Evolutionary conservation across 2,797 vertebrate species (phyloP), one percentile per base, ranked within the genome.

Genomic region (Catamblyrhynchus diadema): DNA sequence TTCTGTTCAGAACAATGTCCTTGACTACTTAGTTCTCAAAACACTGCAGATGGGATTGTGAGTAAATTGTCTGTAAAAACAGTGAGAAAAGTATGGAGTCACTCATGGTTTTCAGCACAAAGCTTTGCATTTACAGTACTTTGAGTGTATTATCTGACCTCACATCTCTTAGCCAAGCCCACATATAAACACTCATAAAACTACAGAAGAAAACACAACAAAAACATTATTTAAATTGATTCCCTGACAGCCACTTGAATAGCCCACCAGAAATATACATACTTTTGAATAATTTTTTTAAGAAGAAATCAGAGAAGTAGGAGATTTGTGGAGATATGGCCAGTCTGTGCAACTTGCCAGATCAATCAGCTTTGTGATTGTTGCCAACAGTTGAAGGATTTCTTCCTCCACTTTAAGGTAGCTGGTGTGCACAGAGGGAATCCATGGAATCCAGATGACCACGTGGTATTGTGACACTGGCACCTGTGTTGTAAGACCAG

Each of bases 131-230:
- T 81, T 81, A 82, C 35, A 64, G 78, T 12, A 28, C 39, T 53
- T 54, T 14, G 67, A 75, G 44, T 33, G 48, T 8, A 60, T 30
- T 61, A 86, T 81, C 53, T 85, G 79, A 64, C 41, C 62, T 90
- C 65, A n/a, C 54, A 65, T 62, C 73, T 81, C 53, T 45, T n/a
- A 73, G 47, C 56, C 84, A 78, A 88, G 44, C 59, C 50, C 67
- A 81, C n/a, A 50, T n/a, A 67, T 28, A 86, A 56, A 94, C 56
- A 86, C 27, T 79, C 39, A 53, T 24, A 71, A 85, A 88, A 50
- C 69, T 94, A 78, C 84, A 95, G 61, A 92, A 81, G 75, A 35
- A 83, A 91, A 73, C 30, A 81, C 79, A 81, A 73, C 86, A 86
- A 89, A 93, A 78, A 80, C 23, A 62, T 44, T 42, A 65, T 77